Conservation (phyloP, 2,113 vertebrate genomes). For the Oncorhynchus keta region DNA sequence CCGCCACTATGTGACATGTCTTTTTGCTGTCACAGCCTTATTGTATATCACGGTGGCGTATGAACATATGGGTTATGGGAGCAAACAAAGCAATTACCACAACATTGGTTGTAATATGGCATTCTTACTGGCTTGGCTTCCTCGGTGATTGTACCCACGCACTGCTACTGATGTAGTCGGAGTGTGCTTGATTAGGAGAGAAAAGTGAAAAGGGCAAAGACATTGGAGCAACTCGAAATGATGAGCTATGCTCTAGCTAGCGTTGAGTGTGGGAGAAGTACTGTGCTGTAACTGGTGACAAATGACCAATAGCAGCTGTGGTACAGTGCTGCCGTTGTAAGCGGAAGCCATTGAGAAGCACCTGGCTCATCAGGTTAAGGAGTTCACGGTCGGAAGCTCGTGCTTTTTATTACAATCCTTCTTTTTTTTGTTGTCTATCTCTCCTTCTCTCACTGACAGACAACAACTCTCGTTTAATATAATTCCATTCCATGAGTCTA, state of each 20-base stretch:
- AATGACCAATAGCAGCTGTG: slow-evolving; percentile 52
- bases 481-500: background rate
- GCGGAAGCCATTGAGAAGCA: slow-evolving; percentile 50
- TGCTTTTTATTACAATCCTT: slow-evolving; percentile 39
- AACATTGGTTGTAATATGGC: too few species aligned
- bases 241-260: background rate
- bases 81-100: too few species aligned
- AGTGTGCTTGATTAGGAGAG: background rate
- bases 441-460: slow-evolving; percentile 28
- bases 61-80: too few species aligned
- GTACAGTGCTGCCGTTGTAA: slow-evolving; percentile 33
- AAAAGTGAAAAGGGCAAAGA: background rate
- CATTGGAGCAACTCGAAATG: background rate
- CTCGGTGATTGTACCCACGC: too few species aligned
- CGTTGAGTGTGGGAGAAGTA: too few species aligned
- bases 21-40: too few species aligned
- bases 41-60: too few species aligned
- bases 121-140: too few species aligned
- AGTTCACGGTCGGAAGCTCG: slow-evolving; percentile 57
- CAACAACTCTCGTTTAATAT: background rate
- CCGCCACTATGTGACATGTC: too few species aligned
- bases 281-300: slow-evolving; percentile 44
- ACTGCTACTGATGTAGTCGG: too few species aligned
- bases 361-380: slow-evolving; percentile 70
- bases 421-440: slow-evolving; percentile 34